A percentile compares a stretch with the other conserved stretches of the same genome.
These are phyloP conservation scores for Athripsodes cinereus DNA, from an alignment of 2,888 invertebrate genomes.

Conservation along the genomic window DNA sequence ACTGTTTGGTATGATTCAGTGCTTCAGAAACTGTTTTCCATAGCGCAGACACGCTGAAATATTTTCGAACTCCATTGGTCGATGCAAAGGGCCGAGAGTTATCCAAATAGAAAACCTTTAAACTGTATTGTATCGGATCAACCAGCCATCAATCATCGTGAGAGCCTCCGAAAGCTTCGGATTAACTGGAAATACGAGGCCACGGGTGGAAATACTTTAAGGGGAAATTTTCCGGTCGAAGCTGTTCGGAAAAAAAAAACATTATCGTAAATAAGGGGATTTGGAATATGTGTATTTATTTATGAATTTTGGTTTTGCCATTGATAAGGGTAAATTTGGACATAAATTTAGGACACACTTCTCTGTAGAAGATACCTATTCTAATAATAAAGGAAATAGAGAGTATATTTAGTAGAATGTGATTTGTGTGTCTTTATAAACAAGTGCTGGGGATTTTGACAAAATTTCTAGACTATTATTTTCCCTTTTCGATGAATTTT, in stretches of 20 bases:
- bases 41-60: neutral
- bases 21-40: neutral
- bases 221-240: conserved; percentile 6
- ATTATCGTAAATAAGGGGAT: conserved; percentile 8
- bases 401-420: neutral
- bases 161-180: conserved; percentile 13
- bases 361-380: neutral
- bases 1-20: conserved; percentile 3
- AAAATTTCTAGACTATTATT: too few species aligned
- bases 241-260: conserved; percentile 4
- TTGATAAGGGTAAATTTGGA: neutral
- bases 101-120: conserved; percentile 7
- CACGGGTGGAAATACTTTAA: neutral
- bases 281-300: conserved; percentile 6
- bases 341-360: conserved; percentile 1
- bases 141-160: conserved; percentile 15
- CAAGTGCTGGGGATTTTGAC: too few species aligned
- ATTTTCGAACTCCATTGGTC: too few species aligned
- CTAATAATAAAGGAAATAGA: neutral
- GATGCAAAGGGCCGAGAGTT: too few species aligned
- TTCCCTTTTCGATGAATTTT: too few species aligned
- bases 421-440: neutral
- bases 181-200: conserved; percentile 12
- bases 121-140: conserved; percentile 16
- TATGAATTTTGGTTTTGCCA: conserved; percentile 4